These are phyloP conservation scores for Diplodus puntazzo DNA, from an alignment of 2,797 vertebrate genomes.

Conservation along the genomic window DNA sequence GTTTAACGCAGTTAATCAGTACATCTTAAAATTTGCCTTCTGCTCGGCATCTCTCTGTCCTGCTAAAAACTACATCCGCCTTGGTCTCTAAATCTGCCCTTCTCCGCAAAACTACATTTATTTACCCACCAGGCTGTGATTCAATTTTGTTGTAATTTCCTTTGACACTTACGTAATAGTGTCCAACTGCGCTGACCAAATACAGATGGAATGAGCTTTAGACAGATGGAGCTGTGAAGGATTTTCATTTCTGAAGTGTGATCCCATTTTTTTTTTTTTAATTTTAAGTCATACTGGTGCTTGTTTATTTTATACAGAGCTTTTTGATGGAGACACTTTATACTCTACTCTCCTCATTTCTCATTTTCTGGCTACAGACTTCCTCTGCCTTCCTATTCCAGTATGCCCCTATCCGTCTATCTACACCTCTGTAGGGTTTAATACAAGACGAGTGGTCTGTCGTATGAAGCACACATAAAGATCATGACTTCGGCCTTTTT, in stretches of 20 bases:
- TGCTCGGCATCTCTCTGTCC: not conserved
- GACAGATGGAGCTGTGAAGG: not conserved
- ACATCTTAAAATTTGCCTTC: not conserved
- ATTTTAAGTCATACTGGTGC: not conserved
- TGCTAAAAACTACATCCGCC: not conserved
- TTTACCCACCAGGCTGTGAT: not conserved
- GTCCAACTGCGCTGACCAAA: not conserved
- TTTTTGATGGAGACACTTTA: not conserved
- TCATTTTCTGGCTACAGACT: slow-evolving; percentile 20
- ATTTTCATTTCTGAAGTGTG: not conserved
- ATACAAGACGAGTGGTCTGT: not conserved
- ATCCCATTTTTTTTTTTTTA: not conserved
- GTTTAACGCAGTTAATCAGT: slow-evolving; percentile 4
- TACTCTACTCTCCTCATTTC: not conserved
- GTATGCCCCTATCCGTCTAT: not conserved
- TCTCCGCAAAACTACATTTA: not conserved
- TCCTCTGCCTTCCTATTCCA: slow-evolving; percentile 5
- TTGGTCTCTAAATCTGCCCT: not conserved
- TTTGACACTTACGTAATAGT: not conserved
- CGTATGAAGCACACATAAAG: slow-evolving; percentile 2
- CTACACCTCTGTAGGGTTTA: not conserved
- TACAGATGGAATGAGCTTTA: not conserved
- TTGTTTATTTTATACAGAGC: not conserved
- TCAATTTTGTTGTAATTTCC: not conserved
- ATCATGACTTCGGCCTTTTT: slow-evolving; percentile 1